These are phyloP conservation scores for Chrysodeixis includens DNA, from an alignment of 2,888 invertebrate genomes.

Conservation along the genomic window DNA sequence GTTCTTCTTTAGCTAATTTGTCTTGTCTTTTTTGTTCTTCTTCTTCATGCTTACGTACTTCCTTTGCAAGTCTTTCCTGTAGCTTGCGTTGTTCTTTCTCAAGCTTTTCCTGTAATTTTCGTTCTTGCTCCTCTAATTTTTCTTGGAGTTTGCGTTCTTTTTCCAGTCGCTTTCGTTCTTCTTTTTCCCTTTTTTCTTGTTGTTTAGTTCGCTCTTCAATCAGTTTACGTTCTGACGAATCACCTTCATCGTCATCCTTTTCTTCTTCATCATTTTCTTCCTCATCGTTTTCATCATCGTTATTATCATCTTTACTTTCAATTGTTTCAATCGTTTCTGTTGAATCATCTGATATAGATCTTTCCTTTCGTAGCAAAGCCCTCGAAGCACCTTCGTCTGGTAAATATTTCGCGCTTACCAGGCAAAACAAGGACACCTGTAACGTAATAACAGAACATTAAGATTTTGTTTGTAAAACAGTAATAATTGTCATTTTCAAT, in stretches of 20 bases:
- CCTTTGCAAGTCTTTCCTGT: slow-evolving; percentile 68
- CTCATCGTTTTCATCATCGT: slow-evolving; percentile 57
- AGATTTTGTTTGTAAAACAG: no score
- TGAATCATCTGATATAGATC: slow-evolving; percentile 72
- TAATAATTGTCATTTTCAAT: no score
- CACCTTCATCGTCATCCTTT: slow-evolving; percentile 6
- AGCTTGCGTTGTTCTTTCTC: slow-evolving; percentile 65
- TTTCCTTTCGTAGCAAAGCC: slow-evolving; percentile 64
- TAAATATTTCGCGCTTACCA: slow-evolving; percentile 82
- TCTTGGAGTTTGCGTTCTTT: slow-evolving; percentile 60
- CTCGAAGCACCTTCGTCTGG: slow-evolving; percentile 74
- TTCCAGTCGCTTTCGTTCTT: slow-evolving; percentile 59
- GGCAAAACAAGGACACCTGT: slow-evolving; percentile 79
- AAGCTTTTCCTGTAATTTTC: slow-evolving; percentile 66
- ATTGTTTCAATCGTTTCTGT: slow-evolving; percentile 65
- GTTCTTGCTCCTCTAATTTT: slow-evolving; percentile 58
- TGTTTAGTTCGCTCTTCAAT: slow-evolving; percentile 65
- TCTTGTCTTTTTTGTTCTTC: slow-evolving; percentile 42
- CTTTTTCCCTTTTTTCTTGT: slow-evolving; percentile 62
- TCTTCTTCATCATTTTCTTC: slow-evolving; percentile 54
- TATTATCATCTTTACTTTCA: no score
- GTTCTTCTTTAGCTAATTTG: slow-evolving; percentile 58
- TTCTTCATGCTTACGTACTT: slow-evolving; percentile 58
- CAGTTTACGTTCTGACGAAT: slow-evolving; percentile 47
- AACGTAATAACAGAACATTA: slow-evolving; percentile 60